Base-by-base conservation (phyloP, 1,140 invertebrate genomes). In the Eufriesea mexicana region DNA sequence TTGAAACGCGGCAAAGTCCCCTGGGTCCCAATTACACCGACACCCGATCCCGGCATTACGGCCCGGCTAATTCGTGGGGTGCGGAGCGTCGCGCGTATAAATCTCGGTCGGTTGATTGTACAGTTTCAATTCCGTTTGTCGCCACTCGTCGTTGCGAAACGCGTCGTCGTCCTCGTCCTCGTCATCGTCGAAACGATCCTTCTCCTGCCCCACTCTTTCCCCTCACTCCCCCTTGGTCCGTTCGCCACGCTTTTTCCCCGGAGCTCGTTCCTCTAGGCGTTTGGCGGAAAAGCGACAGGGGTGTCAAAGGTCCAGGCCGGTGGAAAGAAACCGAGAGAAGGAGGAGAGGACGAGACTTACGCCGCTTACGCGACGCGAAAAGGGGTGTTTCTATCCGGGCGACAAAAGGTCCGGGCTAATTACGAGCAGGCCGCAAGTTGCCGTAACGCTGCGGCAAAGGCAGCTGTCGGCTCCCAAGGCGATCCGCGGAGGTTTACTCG, bases 11-110 rank as follows among this genome's bases (percentile, higher is more conserved):
- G 89, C 85, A 89, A 91, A 91, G 86, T 93, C 92, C 92, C 92
- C 89, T 84, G 92, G 91, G 92, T 92, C 92, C 92, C 92, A 93
- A 93, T 93, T 93, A 93, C 91, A 91, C 88, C 89, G 92, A 93
- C 92, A 93, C 92, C 84, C 91, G 92, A 93, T 93, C 92, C 92
- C 81, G 74, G 92, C 89, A 92, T 93, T 92, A 93, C 91, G 83
- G 88, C 84, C 85, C 86, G 89, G 90, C 92, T 93, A 93, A 93
- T 93, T 92, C 92, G 89, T 90, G 92, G 92, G 92, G 90, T 89
- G 91, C 91, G 62, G 62, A 67, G 25, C 62, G 85, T 89, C 86
- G 91, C 89, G 89, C 90, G 28, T 73, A 93, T 93, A 93, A 93
- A 93, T 93, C 92, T 93, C 91, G 90, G 79, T 61, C 86, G 86